Base-by-base conservation (phyloP, 2,797 vertebrate genomes). In the Loriculus beryllinus region DNA sequence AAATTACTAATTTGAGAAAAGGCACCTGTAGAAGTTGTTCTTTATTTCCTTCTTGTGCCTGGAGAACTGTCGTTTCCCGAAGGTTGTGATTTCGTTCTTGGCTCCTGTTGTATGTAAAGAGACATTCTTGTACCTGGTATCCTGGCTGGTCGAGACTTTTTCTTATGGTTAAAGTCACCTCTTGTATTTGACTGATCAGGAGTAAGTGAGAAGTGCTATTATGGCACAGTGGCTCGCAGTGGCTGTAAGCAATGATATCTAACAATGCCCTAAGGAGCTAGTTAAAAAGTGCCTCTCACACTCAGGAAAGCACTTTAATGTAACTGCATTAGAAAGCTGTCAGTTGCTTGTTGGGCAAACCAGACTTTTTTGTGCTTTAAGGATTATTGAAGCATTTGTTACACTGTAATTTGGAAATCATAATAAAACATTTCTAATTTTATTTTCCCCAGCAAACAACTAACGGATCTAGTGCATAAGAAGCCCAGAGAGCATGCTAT, bases 211-310 rank as follows among this genome's bases (percentile, higher is more conserved):
- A 98, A 98, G 98, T 96, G 78, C 98, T 98, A 98, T 98, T 98
- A 97, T 84, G 90, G 98, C 97, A 77, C 96, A 42, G 70, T 56
- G 95, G 96, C 98, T 98, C 98, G 75, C 97, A 96, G 97, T 98
- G 98, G 98, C 98, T 98, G 98, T 98, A 98, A 98, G 98, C 98
- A 98, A 98, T 99, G 98, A 99, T 99, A 98, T 98, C 98, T 99
- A 99, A 99, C 98, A 98, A 98, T 98, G 98, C 99, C 98, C 98
- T 49, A 80, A 98, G 98, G 98, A 99, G 97, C 98, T 98, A 98
- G 98, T 99, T 99, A 99, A 98, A 94, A 98, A 98, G 98, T 98
- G 98, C 98, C 98, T 98, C 97, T 92, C 98, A 97, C 97, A 87
- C 97, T 95, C 97, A 93, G 98, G 98, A 98, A 98, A 98, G 98